A percentile compares a stretch with the other conserved stretches of the same genome.
These are phyloP conservation scores for Bolinopsis microptera DNA, from an alignment of 37 sponge, comb jelly and placozoan species.

Conservation along the genomic window DNA sequence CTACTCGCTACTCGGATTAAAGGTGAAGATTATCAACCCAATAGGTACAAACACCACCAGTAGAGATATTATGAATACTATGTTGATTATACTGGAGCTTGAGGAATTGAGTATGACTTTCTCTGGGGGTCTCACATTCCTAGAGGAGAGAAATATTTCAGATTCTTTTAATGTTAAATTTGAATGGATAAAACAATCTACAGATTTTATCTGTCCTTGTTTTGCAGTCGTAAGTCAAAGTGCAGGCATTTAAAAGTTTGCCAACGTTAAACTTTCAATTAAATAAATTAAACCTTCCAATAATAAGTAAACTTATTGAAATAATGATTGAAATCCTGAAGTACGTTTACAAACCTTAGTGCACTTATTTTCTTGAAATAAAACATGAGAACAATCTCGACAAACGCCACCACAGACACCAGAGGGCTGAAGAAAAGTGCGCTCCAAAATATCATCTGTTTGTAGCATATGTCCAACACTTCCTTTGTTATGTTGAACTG, in stretches of 20 bases:
- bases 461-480: constrained; percentile 39
- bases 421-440: constrained; percentile 32
- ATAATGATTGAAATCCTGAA: too few relatives aligned
- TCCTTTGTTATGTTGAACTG: constrained; percentile 52
- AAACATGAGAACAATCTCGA: constrained; percentile 39
- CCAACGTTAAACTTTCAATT: too few relatives aligned
- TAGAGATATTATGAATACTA: background rate
- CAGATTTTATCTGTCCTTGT: too few relatives aligned
- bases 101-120: constrained; percentile 45
- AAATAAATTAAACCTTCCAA: too few relatives aligned
- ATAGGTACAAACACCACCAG: constrained; percentile 5
- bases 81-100: constrained; percentile 17
- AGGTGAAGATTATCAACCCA: constrained; percentile 16
- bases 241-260: too few relatives aligned
- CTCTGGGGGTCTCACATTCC: constrained; percentile 45
- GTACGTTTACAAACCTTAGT: constrained; percentile 33
- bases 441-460: constrained; percentile 48
- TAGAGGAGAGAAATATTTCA: constrained; percentile 12
- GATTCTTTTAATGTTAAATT: background rate
- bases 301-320: too few relatives aligned
- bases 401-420: background rate
- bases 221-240: too few relatives aligned
- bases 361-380: constrained; percentile 34
- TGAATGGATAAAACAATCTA: background rate
- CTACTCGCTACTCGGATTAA: background rate